Percentiles rank a stretch among this genome's conserved stretches.
Evolutionary conservation across 2,113 vertebrate genomes (phyloP).

Genomic region (Gavialis gangeticus): DNA sequence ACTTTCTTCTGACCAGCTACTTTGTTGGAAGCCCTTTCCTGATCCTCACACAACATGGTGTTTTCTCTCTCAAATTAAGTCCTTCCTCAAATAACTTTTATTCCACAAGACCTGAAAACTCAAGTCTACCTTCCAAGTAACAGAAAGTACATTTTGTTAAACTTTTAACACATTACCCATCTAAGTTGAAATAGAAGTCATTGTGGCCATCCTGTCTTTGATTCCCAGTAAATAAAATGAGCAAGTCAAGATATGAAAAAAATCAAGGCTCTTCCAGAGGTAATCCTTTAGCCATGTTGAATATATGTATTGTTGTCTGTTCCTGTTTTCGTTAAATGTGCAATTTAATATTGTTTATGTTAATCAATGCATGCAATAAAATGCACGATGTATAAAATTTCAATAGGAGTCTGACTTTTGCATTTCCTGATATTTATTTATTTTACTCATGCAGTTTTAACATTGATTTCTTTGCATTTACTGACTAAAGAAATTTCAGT

Average conservation of each 20-base stretch:
- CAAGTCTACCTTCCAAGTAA: neutral
- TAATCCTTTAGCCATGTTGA: accelerated
- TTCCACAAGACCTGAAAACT: neutral
- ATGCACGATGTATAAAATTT: accelerated
- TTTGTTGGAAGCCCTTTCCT: neutral
- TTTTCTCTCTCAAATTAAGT: neutral
- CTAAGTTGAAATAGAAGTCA: neutral
- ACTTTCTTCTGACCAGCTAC: neutral
- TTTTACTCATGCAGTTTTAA: neutral
- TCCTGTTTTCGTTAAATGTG: neutral
- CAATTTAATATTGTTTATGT: neutral
- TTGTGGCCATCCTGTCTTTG: neutral
- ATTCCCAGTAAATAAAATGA: neutral
- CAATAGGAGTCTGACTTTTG: neutral
- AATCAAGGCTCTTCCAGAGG: neutral
- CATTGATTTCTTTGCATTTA: neutral
- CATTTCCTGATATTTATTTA: neutral
- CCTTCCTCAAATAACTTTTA: neutral
- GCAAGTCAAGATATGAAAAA: neutral
- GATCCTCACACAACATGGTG: neutral
- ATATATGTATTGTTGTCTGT: neutral
- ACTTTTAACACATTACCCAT: too few relatives aligned
- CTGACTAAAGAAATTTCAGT: neutral
- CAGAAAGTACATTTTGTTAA: neutral
- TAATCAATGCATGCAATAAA: neutral